Evolutionary conservation across 2,888 invertebrate species (phyloP).

Genomic region (Pediacus dermestoides): DNA sequence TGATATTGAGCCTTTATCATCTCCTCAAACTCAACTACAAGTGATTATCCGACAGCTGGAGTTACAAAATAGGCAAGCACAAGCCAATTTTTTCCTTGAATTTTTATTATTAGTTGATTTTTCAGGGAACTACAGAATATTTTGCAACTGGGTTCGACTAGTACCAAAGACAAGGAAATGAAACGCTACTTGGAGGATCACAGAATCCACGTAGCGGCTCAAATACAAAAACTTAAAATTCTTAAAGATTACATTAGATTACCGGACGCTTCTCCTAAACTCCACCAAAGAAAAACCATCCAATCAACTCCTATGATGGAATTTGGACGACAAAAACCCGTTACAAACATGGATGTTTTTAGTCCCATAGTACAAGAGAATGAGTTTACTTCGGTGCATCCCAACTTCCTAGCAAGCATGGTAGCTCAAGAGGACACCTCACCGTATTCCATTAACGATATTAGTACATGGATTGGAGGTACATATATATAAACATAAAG

Average conservation of each 20-base stretch:
- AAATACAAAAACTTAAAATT: constrained; percentile 63
- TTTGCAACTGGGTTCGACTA: constrained; percentile 35
- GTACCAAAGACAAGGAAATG: constrained; percentile 53
- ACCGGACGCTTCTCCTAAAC: not conserved
- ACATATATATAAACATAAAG: constrained; percentile 31
- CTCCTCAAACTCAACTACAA: constrained; percentile 62
- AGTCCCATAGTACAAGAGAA: constrained; percentile 54
- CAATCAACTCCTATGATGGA: constrained; percentile 44
- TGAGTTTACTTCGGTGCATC: constrained; percentile 34
- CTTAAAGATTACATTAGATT: constrained; percentile 54
- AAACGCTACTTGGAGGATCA: constrained; percentile 59
- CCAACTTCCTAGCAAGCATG: not conserved
- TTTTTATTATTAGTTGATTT: constrained; percentile 18
- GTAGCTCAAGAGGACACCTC: too few species aligned
- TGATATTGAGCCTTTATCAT: constrained; percentile 43
- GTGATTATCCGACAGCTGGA: constrained; percentile 70
- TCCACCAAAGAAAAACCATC: constrained; percentile 14
- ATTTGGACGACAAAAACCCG: constrained; percentile 25
- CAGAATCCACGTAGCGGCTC: constrained; percentile 60
- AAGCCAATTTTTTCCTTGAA: constrained; percentile 1
- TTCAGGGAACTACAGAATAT: constrained; percentile 55
- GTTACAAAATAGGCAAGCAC: constrained; percentile 57
- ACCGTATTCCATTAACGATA: constrained; percentile 56
- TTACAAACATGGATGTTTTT: constrained; percentile 55
- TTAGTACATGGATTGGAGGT: constrained; percentile 66